Evolutionary conservation across 2,113 vertebrate species (phyloP).

Genomic region (Heterotilapia buettikoferi): DNA sequence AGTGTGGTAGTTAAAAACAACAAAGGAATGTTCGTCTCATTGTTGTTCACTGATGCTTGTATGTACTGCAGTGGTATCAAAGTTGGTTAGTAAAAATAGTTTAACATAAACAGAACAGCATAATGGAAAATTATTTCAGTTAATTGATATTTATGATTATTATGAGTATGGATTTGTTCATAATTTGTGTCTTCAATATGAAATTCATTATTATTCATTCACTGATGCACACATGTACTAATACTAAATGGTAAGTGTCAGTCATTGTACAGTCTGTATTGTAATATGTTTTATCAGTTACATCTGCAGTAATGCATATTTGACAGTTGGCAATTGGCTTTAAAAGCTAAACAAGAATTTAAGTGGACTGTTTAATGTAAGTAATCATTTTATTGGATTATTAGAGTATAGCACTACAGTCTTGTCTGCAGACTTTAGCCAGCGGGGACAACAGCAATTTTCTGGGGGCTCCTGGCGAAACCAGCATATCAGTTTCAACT

Average conservation of each 20-base stretch:
- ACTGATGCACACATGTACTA: neutral
- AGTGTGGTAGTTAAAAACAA: neutral
- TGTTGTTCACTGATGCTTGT: neutral
- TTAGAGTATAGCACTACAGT: neutral
- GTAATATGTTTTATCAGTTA: neutral
- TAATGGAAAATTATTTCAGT: neutral
- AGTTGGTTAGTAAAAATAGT: neutral
- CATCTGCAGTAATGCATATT: neutral
- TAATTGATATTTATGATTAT: neutral
- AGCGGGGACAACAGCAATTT: neutral
- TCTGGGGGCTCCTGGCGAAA: neutral
- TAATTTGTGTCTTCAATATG: neutral
- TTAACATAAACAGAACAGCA: neutral
- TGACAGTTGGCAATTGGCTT: neutral
- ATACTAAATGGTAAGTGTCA: neutral
- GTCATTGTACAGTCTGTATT: neutral
- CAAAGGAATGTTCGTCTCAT: neutral
- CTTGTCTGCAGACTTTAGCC: neutral
- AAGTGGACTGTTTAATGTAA: neutral
- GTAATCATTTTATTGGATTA: neutral
- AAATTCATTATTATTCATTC: neutral
- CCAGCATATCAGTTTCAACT: neutral
- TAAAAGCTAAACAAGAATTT: neutral
- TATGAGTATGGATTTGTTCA: neutral
- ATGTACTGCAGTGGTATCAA: neutral